Conservation (phyloP, 2,888 invertebrate species). For the Spilarctia lutea region DNA sequence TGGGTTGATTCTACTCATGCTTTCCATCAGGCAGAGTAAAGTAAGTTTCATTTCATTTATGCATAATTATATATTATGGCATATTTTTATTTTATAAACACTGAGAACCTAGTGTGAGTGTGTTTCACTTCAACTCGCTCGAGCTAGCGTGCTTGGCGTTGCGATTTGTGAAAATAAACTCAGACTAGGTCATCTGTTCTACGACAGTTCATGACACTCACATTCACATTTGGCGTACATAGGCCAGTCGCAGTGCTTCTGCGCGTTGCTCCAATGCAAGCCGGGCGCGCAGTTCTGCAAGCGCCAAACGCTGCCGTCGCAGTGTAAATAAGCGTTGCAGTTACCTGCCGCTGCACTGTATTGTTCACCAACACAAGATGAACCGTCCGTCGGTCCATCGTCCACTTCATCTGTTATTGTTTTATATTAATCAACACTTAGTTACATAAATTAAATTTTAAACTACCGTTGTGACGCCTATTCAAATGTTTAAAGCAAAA, state of each 20-base stretch:
- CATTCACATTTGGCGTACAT: conserved; percentile 89
- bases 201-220: conserved; percentile 35
- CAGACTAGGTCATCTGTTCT: neutral
- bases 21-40: no score
- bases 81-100: neutral
- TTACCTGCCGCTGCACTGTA: conserved; percentile 88
- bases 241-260: conserved; percentile 94
- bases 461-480: neutral
- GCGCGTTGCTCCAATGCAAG: conserved; percentile 92
- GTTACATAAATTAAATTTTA: neutral
- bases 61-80: no score
- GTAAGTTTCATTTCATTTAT: no score
- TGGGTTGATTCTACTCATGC: no score
- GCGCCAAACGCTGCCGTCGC: conserved; percentile 89
- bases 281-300: conserved; percentile 92
- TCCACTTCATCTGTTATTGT: conserved; percentile 23
- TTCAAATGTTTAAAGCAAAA: neutral
- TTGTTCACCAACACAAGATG: conserved; percentile 68
- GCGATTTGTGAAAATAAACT: neutral
- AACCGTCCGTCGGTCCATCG: conserved; percentile 59
- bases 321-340: conserved; percentile 92
- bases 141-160: neutral
- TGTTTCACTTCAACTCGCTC: no score
- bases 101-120: neutral
- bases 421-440: neutral